A percentile compares a stretch with the other conserved stretches of the same genome.
Conservation (phyloP, 2,113 vertebrate species). For the Arenaria interpres region DNA sequence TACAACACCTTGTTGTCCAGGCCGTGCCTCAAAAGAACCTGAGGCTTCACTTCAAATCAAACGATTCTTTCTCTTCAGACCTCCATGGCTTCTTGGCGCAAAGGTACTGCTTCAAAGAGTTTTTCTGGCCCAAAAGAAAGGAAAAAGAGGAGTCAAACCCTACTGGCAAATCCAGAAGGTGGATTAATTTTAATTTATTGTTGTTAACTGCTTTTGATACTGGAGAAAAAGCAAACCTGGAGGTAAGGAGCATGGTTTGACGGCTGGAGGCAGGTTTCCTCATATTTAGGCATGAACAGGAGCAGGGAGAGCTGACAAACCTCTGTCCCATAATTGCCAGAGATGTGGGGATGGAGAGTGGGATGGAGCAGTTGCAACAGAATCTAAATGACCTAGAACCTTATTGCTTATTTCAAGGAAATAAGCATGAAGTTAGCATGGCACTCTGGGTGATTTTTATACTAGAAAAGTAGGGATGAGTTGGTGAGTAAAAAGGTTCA, state of each 20-base stretch:
- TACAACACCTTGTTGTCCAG: background rate
- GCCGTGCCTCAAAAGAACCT: background rate
- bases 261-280: background rate
- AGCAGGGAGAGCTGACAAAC: background rate
- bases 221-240: background rate
- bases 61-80: background rate
- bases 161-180: background rate
- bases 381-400: background rate
- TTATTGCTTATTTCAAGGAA: background rate
- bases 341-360: background rate
- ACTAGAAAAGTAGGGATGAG: background rate
- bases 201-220: background rate
- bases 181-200: background rate
- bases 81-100: background rate
- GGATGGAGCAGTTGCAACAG: background rate
- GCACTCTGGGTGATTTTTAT: background rate
- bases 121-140: background rate
- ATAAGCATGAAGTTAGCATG: too few relatives aligned
- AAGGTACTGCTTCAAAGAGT: background rate
- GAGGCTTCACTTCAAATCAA: background rate
- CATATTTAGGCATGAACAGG: background rate
- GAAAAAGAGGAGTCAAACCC: background rate
- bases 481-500: background rate
- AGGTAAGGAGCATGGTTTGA: background rate
- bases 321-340: background rate